Evolutionary conservation across 2,113 vertebrate species (phyloP), one percentile per base, ranked within the genome.

Genomic region (Leiothrix lutea): DNA sequence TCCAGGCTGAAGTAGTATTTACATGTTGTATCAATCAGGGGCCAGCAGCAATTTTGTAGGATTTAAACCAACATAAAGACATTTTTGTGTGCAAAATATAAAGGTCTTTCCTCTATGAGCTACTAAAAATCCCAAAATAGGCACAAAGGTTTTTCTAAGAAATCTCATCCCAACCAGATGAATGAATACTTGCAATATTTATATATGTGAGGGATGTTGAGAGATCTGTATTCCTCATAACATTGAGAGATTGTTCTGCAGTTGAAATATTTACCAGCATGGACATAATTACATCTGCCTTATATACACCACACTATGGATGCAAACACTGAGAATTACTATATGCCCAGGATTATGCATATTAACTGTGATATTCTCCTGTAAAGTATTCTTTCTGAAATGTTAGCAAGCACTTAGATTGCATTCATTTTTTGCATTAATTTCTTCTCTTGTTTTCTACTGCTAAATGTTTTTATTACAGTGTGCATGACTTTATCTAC

Each of bases 161-260:
- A 93, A 26, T 24, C 31, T 90, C 60, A 45, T 77, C 73, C 36
- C 53, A 81, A 61, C 26, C n/a, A 80, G 19, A 77, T 71, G 72
- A 92, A 96, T 94, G 80, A 97, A 95, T 95, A 86, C 70, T 86
- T 96, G 58, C 74, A 82, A 65, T 82, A 71, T 94, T 96, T 97
- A 80, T 88, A 64, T 40, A 40, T 79, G 74, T 86, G 77, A 95
- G 62, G 18, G 54, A 40, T 56, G 62, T 47, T 96, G 91, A 91
- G 83, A 97, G 64, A 78, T 66, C 67, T 95, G 75, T 69, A 97
- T 85, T 93, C 53, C 70, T 65, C 65, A 25, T 6, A 90, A 86
- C 12, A 70, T 60, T 9, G 47, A 80, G 56, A 90, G 58, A 96
- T 78, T 93, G 86, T 91, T 86, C 91, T 85, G 48, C 54, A 92